Conservation (phyloP, 2,113 vertebrate species). For the Oncorhynchus kisutch region DNA sequence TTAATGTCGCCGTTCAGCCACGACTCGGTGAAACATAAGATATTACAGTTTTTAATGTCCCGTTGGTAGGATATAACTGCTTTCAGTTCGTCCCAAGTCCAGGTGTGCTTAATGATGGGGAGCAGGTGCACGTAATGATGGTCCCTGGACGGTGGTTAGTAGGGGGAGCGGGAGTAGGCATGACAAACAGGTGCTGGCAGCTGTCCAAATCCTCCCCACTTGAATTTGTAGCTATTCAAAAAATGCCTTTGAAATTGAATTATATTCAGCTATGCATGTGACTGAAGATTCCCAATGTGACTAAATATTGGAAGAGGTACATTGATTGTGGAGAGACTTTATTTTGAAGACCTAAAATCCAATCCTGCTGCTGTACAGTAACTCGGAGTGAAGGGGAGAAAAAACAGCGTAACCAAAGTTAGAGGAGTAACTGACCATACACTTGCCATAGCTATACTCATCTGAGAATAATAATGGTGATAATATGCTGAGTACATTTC, state of each 20-base stretch:
- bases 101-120: too few relatives aligned
- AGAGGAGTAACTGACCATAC: not conserved
- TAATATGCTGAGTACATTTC: not conserved
- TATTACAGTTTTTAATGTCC: too few relatives aligned
- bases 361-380: not conserved
- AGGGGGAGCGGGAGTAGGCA: too few relatives aligned
- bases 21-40: too few relatives aligned
- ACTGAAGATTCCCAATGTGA: slow-evolving; percentile 41
- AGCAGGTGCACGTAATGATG: too few relatives aligned
- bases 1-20: too few relatives aligned
- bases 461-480: not conserved
- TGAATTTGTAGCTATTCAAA: slow-evolving; percentile 34
- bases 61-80: too few relatives aligned
- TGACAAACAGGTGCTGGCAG: slow-evolving; percentile 2
- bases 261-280: slow-evolving; percentile 44
- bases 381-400: not conserved
- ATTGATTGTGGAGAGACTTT: not conserved
- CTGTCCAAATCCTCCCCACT: slow-evolving; percentile 34
- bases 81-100: too few relatives aligned
- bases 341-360: not conserved
- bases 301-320: slow-evolving; percentile 67
- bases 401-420: not conserved
- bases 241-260: slow-evolving; percentile 22
- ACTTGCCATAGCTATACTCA: not conserved
- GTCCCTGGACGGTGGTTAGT: too few relatives aligned